Base-by-base conservation (phyloP, 2,113 vertebrate species). In the Perca schrenkii region DNA sequence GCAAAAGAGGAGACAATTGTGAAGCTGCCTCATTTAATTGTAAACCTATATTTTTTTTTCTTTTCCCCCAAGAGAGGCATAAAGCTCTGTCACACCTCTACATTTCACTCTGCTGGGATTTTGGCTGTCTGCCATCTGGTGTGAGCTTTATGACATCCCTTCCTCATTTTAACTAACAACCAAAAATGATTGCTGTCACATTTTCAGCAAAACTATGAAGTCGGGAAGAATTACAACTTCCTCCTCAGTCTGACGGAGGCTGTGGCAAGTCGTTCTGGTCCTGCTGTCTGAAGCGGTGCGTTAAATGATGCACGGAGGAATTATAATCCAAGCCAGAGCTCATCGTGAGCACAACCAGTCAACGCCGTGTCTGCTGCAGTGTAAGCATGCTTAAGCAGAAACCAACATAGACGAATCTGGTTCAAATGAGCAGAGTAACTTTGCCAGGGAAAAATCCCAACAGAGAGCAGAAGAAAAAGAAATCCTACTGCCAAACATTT, bases 401-500 rank as follows among this genome's bases (percentile, higher is more conserved):
- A 80, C 73, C 50, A 74, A 74, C 79, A 88, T 87, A 81, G 76
- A 80, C 40, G 68, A 83, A 65, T 66, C 60, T 25, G 66, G 57
- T 79, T 69, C 75, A 82, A 85, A 76, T 74, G 62, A 91, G 82
- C 77, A 50, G 67, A 68, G 65, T 71, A 70, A 65, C 57, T 74
- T 64, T 34, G 86, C 83, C 89, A 90, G 56, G 77, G 71, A 49
- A 60, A 67, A 84, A 77, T 89, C 79, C 88, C 89, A 82, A 49
- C 79, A 80, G 88, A 73, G 74, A 63, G 72, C 53, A 71, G 79
- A 80, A 84, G 53, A 82, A 80, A 72, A 66, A 87, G 28, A 88
- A 74, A 67, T 67, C 54, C 49, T 71, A 25, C 74, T 91, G 91
- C 89, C 89, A 92, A 92, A 86, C 86, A 87, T 87, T 82, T 87